These are phyloP conservation scores for Oriolus oriolus DNA, from an alignment of 2,113 vertebrate species.

Conservation along the genomic window DNA sequence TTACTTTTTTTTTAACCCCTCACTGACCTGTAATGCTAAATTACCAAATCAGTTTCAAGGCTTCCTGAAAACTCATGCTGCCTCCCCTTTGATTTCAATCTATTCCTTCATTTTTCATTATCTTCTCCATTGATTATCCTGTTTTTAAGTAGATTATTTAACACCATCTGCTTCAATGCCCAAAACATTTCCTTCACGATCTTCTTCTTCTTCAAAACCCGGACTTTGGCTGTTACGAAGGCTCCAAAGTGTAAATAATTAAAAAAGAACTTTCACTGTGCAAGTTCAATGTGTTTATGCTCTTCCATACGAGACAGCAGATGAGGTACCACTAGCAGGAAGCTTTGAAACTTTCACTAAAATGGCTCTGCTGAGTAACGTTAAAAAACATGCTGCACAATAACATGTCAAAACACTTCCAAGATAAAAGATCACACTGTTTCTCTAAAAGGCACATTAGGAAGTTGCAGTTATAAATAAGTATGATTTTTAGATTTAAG, in stretches of 20 bases:
- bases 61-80: background rate
- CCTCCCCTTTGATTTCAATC: background rate
- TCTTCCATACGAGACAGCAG: rapidly evolving
- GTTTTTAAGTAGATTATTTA: background rate
- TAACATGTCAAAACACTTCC: background rate
- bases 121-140: background rate
- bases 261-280: background rate
- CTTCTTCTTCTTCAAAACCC: background rate
- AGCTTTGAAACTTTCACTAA: background rate
- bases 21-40: background rate
- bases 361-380: background rate
- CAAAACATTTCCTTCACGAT: background rate
- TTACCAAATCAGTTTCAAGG: background rate
- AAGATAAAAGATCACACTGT: background rate
- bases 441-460: background rate
- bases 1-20: background rate
- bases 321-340: background rate
- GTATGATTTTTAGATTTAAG: background rate
- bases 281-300: background rate
- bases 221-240: background rate
- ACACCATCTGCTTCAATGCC: background rate
- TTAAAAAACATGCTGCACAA: background rate
- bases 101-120: background rate
- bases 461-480: background rate
- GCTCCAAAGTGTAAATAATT: background rate